Evolutionary conservation across 2,113 vertebrate species (phyloP).

Genomic region (Melierax canorus): DNA sequence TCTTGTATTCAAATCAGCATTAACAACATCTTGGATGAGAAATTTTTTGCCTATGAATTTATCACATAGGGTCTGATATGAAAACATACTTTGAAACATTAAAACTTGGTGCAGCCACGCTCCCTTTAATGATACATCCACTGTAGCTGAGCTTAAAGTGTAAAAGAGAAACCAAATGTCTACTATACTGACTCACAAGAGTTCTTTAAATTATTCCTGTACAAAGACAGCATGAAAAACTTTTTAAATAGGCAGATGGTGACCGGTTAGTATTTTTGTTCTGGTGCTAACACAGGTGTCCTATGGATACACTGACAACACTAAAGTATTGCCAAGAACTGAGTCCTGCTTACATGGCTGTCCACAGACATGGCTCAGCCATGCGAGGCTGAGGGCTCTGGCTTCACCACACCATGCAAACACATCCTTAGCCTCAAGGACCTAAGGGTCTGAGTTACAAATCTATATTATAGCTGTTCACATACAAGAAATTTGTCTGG

Average conservation of each 20-base stretch:
- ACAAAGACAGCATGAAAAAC: not conserved
- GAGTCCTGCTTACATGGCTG: not conserved
- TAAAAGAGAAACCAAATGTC: not conserved
- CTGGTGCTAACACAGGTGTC: not conserved
- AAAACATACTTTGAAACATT: not conserved
- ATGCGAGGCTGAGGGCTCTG: not conserved
- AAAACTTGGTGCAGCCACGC: not conserved
- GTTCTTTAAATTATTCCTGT: not conserved
- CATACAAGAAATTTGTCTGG: not conserved
- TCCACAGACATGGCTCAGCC: not conserved
- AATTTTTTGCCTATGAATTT: not conserved
- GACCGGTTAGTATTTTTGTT: not conserved
- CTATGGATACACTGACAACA: not conserved
- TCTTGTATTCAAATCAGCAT: not conserved
- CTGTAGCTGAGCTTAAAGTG: not conserved
- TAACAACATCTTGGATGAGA: not conserved
- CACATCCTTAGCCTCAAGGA: not conserved
- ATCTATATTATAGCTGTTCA: not conserved
- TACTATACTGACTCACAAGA: rapidly evolving
- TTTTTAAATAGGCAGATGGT: not conserved
- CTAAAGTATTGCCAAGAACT: not conserved
- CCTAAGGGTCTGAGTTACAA: not conserved
- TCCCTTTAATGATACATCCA: not conserved
- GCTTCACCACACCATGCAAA: rapidly evolving
- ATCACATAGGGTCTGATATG: not conserved